A percentile compares a stretch with the other conserved stretches of the same genome.
These are phyloP conservation scores for Griposia aprilina DNA, from an alignment of 2,888 invertebrate genomes.

Conservation along the genomic window DNA sequence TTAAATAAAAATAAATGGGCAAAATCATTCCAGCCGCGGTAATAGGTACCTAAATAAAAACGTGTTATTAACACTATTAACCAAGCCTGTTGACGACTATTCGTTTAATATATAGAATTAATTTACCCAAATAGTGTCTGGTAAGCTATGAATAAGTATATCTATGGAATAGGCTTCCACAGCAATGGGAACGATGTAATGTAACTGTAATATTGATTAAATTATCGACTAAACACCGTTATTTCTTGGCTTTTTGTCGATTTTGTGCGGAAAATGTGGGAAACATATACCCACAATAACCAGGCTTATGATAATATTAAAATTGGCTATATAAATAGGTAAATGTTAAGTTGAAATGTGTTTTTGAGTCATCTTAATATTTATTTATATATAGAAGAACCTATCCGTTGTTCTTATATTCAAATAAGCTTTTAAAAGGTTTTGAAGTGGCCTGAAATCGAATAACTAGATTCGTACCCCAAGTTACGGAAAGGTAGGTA, in stretches of 20 bases:
- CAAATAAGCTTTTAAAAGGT: not conserved
- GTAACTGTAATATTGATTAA: slow-evolving; percentile 9
- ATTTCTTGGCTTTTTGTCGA: not conserved
- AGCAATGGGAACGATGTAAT: not conserved
- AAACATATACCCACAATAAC: not conserved
- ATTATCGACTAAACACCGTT: slow-evolving; percentile 23
- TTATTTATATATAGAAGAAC: not conserved
- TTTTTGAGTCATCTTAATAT: not conserved
- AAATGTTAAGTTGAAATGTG: not conserved
- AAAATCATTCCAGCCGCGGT: not conserved
- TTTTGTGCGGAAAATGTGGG: not conserved
- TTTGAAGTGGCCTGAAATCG: not conserved
- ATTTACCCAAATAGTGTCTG: slow-evolving; percentile 59
- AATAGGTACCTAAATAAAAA: slow-evolving; percentile 16
- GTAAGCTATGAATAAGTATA: slow-evolving; percentile 29
- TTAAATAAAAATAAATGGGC: slow-evolving; percentile 7
- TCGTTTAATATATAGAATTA: slow-evolving; percentile 68
- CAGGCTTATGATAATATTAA: not conserved
- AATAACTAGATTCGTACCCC: slow-evolving; percentile 2
- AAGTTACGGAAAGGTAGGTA: slow-evolving; percentile 23
- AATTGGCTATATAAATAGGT: not conserved
- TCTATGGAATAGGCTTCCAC: slow-evolving; percentile 11
- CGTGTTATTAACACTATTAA: slow-evolving; percentile 63
- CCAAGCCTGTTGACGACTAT: slow-evolving; percentile 66
- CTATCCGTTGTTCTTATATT: not conserved